A percentile compares a stretch with the other conserved stretches of the same genome.
Conservation (phyloP, 2,797 vertebrate genomes). For the Philypnodon macrostomus region DNA sequence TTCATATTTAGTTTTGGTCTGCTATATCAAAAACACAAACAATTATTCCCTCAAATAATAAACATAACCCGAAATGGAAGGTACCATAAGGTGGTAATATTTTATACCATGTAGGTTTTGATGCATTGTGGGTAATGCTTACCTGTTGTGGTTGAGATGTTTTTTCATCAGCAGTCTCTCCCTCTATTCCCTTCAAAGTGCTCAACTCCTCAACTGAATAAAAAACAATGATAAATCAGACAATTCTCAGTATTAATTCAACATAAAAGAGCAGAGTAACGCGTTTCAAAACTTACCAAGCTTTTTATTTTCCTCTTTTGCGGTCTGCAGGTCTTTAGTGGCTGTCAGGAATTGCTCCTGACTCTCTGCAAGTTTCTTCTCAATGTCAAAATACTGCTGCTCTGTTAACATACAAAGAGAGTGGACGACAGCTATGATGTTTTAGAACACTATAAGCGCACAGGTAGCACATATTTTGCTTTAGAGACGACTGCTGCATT, state of each 20-base stretch:
- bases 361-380: constrained; percentile 86
- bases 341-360: constrained; percentile 87
- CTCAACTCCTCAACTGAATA: constrained; percentile 64
- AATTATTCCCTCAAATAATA: not conserved
- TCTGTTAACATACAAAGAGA: constrained; percentile 77
- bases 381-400: constrained; percentile 94
- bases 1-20: constrained; percentile 91
- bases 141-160: constrained; percentile 56
- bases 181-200: constrained; percentile 68
- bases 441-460: no score
- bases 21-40: constrained; percentile 30
- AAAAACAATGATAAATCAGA: no score
- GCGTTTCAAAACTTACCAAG: constrained; percentile 80
- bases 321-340: constrained; percentile 82
- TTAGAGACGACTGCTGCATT: no score
- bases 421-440: no score
- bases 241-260: no score
- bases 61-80: no score
- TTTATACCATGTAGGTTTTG: no score
- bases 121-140: constrained; percentile 1
- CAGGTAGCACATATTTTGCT: no score
- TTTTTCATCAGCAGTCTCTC: constrained; percentile 58
- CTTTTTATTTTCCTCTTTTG: constrained; percentile 84
- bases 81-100: no score
- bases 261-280: no score